These are phyloP conservation scores for Musca vetustissima DNA, from an alignment of 1,140 invertebrate genomes.

Conservation along the genomic window DNA sequence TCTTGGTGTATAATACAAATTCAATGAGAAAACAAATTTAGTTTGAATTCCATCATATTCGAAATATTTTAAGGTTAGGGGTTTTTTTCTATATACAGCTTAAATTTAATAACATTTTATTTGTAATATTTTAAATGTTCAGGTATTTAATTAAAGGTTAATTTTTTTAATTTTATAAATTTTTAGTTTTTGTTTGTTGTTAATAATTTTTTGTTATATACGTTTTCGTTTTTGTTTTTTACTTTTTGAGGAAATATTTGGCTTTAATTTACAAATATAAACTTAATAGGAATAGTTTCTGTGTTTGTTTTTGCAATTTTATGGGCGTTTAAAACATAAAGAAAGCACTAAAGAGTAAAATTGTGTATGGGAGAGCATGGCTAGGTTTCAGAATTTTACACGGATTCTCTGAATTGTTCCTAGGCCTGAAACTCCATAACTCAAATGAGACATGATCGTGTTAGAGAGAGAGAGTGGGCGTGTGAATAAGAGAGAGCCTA, in stretches of 20 bases:
- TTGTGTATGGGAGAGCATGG: too few relatives aligned
- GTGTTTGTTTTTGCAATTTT: neutral
- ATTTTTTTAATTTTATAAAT: constrained; percentile 26
- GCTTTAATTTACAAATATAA: constrained; percentile 33
- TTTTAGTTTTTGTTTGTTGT: neutral
- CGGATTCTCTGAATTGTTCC: too few relatives aligned
- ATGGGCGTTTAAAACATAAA: neutral
- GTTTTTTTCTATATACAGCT: neutral
- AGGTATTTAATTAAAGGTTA: constrained; percentile 22
- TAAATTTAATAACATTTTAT: constrained; percentile 14
- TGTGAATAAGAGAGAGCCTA: too few relatives aligned
- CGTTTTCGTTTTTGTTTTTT: neutral
- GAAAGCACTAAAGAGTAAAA: neutral
- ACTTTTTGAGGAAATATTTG: constrained; percentile 30
- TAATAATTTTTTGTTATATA: constrained; percentile 5
- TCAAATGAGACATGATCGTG: too few relatives aligned
- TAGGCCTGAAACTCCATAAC: too few relatives aligned
- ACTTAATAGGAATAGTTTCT: constrained; percentile 8
- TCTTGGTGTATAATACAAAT: neutral
- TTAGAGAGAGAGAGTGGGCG: too few relatives aligned
- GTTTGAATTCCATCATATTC: too few relatives aligned
- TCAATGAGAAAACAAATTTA: neutral
- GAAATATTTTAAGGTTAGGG: too few relatives aligned
- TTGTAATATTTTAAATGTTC: constrained; percentile 14
- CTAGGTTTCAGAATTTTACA: too few relatives aligned